Evolutionary conservation across 2,113 vertebrate species (phyloP).

Genomic region (Donacobius atricapilla): DNA sequence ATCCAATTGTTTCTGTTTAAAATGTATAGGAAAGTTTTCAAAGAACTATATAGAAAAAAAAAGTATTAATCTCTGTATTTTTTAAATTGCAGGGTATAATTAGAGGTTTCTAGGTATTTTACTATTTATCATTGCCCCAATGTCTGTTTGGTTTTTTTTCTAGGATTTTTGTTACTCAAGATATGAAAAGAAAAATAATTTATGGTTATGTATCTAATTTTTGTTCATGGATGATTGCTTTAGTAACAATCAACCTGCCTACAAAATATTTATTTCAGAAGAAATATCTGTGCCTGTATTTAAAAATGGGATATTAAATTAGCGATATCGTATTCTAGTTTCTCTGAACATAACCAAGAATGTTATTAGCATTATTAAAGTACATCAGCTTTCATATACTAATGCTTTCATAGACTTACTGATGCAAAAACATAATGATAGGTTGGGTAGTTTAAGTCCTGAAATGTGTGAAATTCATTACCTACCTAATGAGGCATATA

Average conservation of each 20-base stretch:
- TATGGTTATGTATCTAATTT: constrained; percentile 13
- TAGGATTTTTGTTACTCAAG: neutral
- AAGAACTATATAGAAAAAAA: neutral
- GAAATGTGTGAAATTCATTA: constrained; percentile 60
- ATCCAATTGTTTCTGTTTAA: neutral
- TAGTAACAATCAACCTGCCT: neutral
- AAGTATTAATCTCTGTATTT: neutral
- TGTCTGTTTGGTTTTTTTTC: neutral
- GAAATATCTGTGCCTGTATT: neutral
- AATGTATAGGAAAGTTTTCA: neutral
- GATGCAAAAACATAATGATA: constrained; percentile 49
- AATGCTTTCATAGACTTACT: constrained; percentile 1
- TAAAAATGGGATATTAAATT: constrained; percentile 26
- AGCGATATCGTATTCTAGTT: constrained; percentile 18
- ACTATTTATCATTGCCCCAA: neutral
- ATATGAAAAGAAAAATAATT: neutral
- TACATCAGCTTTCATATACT: neutral
- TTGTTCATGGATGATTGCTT: neutral
- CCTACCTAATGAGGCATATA: constrained; percentile 55
- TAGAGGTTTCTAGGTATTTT: neutral
- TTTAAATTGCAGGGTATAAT: neutral
- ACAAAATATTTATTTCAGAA: neutral
- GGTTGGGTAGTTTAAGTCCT: constrained; percentile 31
- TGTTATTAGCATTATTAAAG: constrained; percentile 36
- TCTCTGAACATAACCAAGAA: constrained; percentile 49